Conservation (phyloP, 1,140 invertebrate species). For the Drosophila funebris region DNA sequence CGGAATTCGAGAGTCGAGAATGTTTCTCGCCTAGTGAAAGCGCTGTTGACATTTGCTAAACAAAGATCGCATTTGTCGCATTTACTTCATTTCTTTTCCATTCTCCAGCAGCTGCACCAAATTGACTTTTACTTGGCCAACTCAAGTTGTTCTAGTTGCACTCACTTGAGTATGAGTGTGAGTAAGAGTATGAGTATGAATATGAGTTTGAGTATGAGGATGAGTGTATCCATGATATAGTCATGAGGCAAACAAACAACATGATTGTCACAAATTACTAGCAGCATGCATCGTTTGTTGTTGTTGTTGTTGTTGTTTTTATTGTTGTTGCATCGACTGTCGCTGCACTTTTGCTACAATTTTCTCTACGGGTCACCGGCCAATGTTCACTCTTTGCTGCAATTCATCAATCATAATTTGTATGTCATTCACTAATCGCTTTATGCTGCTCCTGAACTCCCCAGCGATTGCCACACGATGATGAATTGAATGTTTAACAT, state of each 20-base stretch:
- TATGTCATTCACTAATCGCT: slow-evolving; percentile 76
- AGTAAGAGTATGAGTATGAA: too few species aligned
- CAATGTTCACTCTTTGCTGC: slow-evolving; percentile 36
- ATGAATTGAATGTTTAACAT: slow-evolving; percentile 58
- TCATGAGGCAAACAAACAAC: slow-evolving; percentile 42
- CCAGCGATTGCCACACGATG: slow-evolving; percentile 60
- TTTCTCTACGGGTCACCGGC: slow-evolving; percentile 70
- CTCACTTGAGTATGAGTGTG: background rate
- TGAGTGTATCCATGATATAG: background rate
- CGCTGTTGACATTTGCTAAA: slow-evolving; percentile 47
- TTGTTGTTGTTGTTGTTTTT: slow-evolving; percentile 42
- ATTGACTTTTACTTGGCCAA: slow-evolving; percentile 63
- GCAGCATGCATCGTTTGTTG: slow-evolving; percentile 48
- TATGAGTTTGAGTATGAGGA: too few species aligned
- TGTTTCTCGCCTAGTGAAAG: slow-evolving; percentile 72
- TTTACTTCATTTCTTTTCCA: background rate
- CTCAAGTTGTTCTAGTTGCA: slow-evolving; percentile 55
- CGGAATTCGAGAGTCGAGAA: slow-evolving; percentile 31
- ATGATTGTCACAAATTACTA: slow-evolving; percentile 75
- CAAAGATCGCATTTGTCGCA: slow-evolving; percentile 33
- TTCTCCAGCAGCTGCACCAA: slow-evolving; percentile 5
- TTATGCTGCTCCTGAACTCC: slow-evolving; percentile 61
- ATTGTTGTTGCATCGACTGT: slow-evolving; percentile 22
- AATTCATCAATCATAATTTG: slow-evolving; percentile 79
- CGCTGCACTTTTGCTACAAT: slow-evolving; percentile 74